Evolutionary conservation across 2,888 invertebrate species (phyloP).

Genomic region (Minunthozetes semirufus): DNA sequence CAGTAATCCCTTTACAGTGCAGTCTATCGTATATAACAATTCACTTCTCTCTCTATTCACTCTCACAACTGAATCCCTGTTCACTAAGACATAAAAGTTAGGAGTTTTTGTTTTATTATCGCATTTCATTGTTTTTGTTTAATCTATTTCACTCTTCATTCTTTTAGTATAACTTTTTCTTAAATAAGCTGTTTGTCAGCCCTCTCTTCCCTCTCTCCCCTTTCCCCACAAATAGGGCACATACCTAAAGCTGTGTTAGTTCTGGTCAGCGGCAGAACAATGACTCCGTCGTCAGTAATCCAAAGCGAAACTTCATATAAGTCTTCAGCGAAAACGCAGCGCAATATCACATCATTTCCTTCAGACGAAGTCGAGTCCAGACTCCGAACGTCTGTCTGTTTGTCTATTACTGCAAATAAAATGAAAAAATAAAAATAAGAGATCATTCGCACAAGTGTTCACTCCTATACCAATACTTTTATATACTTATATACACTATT

Average conservation of each 20-base stretch:
- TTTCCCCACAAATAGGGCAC: neutral
- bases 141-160: neutral
- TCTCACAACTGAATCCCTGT: neutral
- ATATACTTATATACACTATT: neutral
- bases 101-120: neutral
- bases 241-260: conserved; percentile 29
- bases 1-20: neutral
- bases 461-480: neutral
- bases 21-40: neutral
- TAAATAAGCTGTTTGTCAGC: neutral
- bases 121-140: neutral
- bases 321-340: neutral
- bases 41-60: neutral
- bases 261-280: conserved; percentile 37
- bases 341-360: conserved; percentile 22
- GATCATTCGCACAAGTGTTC: conserved; percentile 14
- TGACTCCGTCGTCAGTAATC: conserved; percentile 42
- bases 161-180: neutral
- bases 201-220: too few relatives aligned
- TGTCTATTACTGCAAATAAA: conserved; percentile 24
- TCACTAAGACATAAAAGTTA: neutral
- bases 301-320: conserved; percentile 39
- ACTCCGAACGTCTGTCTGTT: neutral
- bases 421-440: neutral
- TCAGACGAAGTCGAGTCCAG: neutral